Base-by-base conservation (phyloP, 2,888 invertebrate species). In the Hetaerina titia region DNA sequence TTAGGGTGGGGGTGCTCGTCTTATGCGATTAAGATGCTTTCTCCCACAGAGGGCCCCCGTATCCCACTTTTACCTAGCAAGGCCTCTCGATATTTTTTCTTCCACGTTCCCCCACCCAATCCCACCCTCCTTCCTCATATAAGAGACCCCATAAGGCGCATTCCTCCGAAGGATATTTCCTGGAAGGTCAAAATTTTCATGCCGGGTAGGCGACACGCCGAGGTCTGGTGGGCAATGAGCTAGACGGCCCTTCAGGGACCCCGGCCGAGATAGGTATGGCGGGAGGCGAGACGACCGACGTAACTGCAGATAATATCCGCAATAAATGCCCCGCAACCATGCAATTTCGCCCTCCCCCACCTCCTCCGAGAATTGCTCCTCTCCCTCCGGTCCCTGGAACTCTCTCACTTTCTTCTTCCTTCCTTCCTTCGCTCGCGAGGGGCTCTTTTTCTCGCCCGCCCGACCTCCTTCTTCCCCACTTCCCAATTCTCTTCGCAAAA, bases 1-100 rank as follows among this genome's bases (percentile, higher is more conserved):
- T 69, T 9, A 2, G 22, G 9, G 69, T 22, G 69, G 69, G 69
- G 69, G 22, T 22, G 69, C 22, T 7, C 13, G 69, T 8, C 69
- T 69, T 69, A 69, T 69, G 69, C 69, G 69, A 69, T 69, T 69
- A 69, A 69, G 69, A 69, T 69, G 69, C 69, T 69, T 69, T 69
- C 69, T 19, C 69, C 69, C 69, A 45, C 45, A 45, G 45, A 45
- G 45, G 45, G 45, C 4, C 45, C 45, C 45, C 45, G 45, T 45
- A 45, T 45, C 45, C 45, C 45, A 45, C 45, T 45, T 45, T 45
- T 45, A 45, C 45, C 45, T 45, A 1, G 45, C 45, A 45, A 45
- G 45, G 45, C 45, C 45, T 45, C 45, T 45, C 45, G 45, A 45
- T 45, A 45, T 45, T 45, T 45, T 45, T 45, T 45, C 45, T 45